Conservation (phyloP, 2,888 invertebrate genomes). For the Mesorhabditis sp. region DNA sequence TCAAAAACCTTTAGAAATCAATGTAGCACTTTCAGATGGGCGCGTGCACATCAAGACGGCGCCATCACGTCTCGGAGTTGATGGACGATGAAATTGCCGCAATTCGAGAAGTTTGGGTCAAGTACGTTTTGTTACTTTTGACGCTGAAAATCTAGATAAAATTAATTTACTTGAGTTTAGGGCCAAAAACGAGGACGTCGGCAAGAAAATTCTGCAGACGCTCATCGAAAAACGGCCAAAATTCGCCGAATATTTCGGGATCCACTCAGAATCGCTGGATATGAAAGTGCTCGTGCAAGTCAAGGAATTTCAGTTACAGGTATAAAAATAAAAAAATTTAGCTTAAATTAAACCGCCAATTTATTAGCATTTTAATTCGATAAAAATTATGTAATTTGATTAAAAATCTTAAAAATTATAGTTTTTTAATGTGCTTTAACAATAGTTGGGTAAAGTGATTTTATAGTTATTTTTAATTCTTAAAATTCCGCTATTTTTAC, state of each 20-base stretch:
- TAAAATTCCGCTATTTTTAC: slow-evolving; percentile 10
- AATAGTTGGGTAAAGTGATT: too few species aligned
- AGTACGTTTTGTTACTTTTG: slow-evolving; percentile 20
- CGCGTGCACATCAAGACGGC: slow-evolving; percentile 26
- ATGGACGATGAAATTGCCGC: slow-evolving; percentile 43
- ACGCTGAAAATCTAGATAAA: slow-evolving; percentile 11
- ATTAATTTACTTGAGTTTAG: slow-evolving; percentile 26
- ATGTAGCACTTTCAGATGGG: slow-evolving; percentile 17
- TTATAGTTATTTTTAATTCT: too few species aligned
- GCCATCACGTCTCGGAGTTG: slow-evolving; percentile 22
- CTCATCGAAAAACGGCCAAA: slow-evolving; percentile 48
- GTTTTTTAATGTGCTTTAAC: too few species aligned
- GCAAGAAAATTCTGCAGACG: slow-evolving; percentile 46
- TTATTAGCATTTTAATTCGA: too few species aligned
- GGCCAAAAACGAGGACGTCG: slow-evolving; percentile 46
- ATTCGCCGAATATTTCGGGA: slow-evolving; percentile 52
- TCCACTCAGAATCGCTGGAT: slow-evolving; percentile 41
- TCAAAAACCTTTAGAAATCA: not conserved
- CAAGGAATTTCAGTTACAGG: slow-evolving; percentile 49
- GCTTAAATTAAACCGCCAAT: not conserved
- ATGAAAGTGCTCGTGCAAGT: slow-evolving; percentile 36
- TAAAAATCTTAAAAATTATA: too few species aligned
- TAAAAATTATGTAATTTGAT: too few species aligned
- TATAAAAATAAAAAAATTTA: slow-evolving; percentile 1
- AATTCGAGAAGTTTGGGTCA: slow-evolving; percentile 44